Evolutionary conservation across 2,888 invertebrate genomes (phyloP).

Genomic region (Hartigia nigra): DNA sequence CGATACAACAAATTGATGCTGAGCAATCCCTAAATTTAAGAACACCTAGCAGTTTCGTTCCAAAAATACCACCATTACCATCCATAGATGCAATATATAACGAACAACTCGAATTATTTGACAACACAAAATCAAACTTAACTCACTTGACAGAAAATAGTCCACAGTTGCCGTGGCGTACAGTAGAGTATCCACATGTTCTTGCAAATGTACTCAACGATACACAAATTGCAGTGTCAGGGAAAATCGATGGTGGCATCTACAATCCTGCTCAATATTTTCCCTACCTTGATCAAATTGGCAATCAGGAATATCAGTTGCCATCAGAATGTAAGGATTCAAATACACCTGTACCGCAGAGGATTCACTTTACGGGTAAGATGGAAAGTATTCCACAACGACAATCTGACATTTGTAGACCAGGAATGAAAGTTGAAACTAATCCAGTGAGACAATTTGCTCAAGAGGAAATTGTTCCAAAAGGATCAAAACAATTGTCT

Average conservation of each 20-base stretch:
- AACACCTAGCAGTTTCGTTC: constrained; percentile 59
- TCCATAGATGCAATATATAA: constrained; percentile 13
- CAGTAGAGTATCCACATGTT: constrained; percentile 41
- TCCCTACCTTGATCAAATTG: background rate
- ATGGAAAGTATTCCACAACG: background rate
- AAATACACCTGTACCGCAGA: background rate
- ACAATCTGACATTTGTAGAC: background rate
- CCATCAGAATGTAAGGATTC: background rate
- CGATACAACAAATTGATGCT: constrained; percentile 17
- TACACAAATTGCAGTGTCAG: constrained; percentile 29
- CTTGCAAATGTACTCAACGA: constrained; percentile 36
- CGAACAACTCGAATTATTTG: constrained; percentile 12
- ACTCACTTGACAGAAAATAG: constrained; percentile 11
- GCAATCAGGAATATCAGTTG: background rate
- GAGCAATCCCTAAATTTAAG: constrained; percentile 46
- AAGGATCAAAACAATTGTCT: background rate
- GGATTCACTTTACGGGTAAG: background rate
- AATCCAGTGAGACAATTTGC: background rate
- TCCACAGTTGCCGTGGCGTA: background rate
- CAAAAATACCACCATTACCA: constrained; percentile 35
- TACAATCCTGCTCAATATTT: constrained; percentile 24
- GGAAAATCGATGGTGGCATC: constrained; percentile 21
- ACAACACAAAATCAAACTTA: constrained; percentile 9
- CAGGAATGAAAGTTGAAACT: background rate
- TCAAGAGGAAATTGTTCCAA: background rate